These are phyloP conservation scores for Pelodiscus sinensis DNA, from an alignment of 2,113 vertebrate genomes.

Conservation along the genomic window DNA sequence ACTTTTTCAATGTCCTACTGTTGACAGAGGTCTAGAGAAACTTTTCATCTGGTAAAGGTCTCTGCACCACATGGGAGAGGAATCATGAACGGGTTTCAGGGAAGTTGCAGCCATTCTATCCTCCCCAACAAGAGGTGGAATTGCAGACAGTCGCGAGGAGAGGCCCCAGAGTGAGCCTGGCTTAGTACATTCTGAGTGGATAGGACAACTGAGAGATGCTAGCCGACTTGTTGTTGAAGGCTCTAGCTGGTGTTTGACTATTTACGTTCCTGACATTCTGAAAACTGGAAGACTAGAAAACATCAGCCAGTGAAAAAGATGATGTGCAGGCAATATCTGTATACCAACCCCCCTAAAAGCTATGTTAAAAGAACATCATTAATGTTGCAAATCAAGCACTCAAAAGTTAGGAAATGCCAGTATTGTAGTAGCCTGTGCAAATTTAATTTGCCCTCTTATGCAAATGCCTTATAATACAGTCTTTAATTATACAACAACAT, in stretches of 20 bases:
- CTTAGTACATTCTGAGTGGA: background rate
- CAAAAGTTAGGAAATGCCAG: slow-evolving; percentile 7
- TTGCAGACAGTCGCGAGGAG: background rate
- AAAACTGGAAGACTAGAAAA: background rate
- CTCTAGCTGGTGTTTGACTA: background rate
- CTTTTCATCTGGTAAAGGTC: background rate
- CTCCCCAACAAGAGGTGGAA: background rate
- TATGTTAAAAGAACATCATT: too few relatives aligned
- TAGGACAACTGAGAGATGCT: background rate
- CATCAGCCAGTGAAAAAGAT: background rate
- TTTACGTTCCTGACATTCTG: background rate
- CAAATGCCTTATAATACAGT: background rate
- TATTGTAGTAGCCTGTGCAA: slow-evolving; percentile 15
- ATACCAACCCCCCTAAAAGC: too few relatives aligned
- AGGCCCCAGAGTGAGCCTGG: background rate
- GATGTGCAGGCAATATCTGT: background rate
- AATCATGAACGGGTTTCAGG: background rate
- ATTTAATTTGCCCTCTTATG: slow-evolving; percentile 25
- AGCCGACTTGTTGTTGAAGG: background rate
- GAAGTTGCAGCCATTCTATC: background rate
- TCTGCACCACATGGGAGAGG: background rate
- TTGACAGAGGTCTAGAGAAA: background rate
- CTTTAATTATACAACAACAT: background rate
- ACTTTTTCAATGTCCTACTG: background rate
- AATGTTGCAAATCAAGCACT: too few relatives aligned